Evolutionary conservation across 2,113 vertebrate genomes (phyloP).

Genomic region (Apteryx owenii): DNA sequence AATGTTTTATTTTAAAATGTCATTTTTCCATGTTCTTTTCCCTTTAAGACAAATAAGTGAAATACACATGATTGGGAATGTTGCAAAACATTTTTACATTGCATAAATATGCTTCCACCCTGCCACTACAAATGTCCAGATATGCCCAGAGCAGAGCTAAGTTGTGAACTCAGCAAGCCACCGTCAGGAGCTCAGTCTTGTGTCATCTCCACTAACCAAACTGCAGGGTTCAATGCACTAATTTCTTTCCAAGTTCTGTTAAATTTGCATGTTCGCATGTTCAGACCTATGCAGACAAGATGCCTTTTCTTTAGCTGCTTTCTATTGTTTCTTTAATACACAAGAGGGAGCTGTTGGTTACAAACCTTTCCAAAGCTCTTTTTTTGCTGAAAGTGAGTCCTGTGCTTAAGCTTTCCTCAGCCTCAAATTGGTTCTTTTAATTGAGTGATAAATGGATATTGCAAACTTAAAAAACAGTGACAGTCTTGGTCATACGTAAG

Average conservation of each 20-base stretch:
- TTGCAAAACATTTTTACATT: neutral
- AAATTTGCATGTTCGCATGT: accelerated
- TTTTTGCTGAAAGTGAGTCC: neutral
- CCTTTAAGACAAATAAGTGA: neutral
- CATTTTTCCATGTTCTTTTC: too few relatives aligned
- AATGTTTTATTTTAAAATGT: neutral
- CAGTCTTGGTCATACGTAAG: neutral
- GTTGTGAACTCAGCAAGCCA: neutral
- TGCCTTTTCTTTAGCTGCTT: neutral
- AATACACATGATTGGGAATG: neutral
- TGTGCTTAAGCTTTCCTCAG: neutral
- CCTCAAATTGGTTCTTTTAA: neutral
- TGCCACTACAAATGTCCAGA: neutral
- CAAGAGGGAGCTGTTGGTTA: constrained; percentile 56
- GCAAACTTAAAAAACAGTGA: neutral
- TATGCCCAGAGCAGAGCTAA: neutral
- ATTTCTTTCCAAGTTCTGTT: accelerated
- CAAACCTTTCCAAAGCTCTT: neutral
- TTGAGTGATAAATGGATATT: neutral
- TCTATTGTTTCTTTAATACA: neutral
- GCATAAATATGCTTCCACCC: neutral
- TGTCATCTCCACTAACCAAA: accelerated
- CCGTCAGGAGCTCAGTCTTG: neutral
- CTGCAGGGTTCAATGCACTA: too few relatives aligned
- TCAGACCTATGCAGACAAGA: accelerated